Evolutionary conservation across 2,113 vertebrate genomes (phyloP).

Genomic region (Loxodonta africana): DNA sequence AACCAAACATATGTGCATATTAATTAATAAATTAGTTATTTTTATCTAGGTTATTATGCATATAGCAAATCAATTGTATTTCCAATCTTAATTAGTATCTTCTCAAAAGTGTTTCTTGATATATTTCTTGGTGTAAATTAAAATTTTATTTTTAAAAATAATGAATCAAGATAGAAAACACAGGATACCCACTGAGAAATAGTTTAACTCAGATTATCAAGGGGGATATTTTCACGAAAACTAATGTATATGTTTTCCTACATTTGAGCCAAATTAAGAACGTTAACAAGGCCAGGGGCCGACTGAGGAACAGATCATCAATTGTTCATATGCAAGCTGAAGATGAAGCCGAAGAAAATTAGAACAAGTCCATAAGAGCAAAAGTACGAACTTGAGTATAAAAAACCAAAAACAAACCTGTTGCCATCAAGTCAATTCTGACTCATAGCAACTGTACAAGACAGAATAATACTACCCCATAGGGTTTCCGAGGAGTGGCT

Average conservation of each 20-base stretch:
- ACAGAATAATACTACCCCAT: no score
- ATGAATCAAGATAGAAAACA: not conserved
- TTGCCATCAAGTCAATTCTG: no score
- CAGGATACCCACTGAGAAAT: not conserved
- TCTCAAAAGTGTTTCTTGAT: constrained; percentile 38
- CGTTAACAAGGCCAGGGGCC: no score
- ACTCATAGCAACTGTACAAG: no score
- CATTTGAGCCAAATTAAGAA: not conserved
- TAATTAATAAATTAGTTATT: not conserved
- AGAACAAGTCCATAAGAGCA: no score
- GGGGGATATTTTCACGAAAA: not conserved
- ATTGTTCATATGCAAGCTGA: no score
- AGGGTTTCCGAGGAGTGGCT: no score
- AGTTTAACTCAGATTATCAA: not conserved
- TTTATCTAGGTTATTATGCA: not conserved
- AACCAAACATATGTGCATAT: not conserved
- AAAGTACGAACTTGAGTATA: no score
- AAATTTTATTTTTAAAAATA: constrained; percentile 44
- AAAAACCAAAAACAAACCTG: no score
- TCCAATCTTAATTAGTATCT: not conserved
- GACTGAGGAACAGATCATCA: no score
- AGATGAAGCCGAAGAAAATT: no score
- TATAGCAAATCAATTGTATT: not conserved
- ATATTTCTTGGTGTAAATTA: not conserved
- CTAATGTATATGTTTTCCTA: not conserved